Conservation (phyloP, 2,797 vertebrate genomes). For the Crocidura indochinensis region DNA sequence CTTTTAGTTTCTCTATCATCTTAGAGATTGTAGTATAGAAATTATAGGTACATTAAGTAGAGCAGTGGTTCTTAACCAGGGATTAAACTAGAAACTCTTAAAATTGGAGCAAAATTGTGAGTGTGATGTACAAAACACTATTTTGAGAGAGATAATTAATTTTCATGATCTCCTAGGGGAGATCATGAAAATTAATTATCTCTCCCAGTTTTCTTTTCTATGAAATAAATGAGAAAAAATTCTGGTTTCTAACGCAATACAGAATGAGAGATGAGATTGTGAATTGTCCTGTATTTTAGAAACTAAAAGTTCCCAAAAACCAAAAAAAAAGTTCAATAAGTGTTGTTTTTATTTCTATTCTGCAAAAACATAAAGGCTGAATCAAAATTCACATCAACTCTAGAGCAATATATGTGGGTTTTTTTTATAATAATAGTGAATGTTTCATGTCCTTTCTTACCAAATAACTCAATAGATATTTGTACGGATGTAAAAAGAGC, state of each 20-base stretch:
- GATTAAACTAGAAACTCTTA: neutral
- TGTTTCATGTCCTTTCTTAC: neutral
- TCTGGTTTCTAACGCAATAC: neutral
- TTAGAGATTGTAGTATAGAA: neutral
- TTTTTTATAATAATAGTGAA: constrained; percentile 42
- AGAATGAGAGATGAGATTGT: neutral
- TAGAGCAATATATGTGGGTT: neutral
- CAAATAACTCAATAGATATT: constrained; percentile 35
- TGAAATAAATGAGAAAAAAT: neutral
- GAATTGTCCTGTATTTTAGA: constrained; percentile 49
- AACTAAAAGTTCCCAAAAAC: too few relatives aligned
- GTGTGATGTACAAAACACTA: neutral
- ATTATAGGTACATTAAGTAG: neutral
- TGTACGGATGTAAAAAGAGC: neutral
- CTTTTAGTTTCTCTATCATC: neutral
- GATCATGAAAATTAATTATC: too few relatives aligned
- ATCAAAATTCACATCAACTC: constrained; percentile 77
- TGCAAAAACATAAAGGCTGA: constrained; percentile 70
- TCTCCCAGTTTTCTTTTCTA: neutral
- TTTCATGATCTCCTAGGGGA: neutral
- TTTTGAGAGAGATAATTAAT: constrained; percentile 28
- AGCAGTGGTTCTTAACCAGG: neutral
- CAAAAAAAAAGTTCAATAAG: constrained; percentile 50
- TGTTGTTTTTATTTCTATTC: constrained; percentile 43
- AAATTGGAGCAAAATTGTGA: constrained; percentile 27